phyloP scores from a whole-genome alignment of 2,888 invertebrate genomes.

The Caenorhabditis auriculariae region DNA sequence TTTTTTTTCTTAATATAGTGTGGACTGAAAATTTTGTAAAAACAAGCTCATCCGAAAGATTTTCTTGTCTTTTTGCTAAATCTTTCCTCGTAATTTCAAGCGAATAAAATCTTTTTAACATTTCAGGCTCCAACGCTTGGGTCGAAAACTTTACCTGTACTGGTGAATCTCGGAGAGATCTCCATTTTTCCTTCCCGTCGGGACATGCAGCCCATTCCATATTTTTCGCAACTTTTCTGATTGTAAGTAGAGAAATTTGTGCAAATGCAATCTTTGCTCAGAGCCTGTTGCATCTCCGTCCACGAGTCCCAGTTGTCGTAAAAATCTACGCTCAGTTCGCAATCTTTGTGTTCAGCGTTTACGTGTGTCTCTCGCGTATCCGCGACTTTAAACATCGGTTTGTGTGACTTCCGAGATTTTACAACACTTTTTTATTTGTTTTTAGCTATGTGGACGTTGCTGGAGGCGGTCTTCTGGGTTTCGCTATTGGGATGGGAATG shows the following conservation, averaged over 20 bases:
- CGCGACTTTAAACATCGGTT: slow-evolving; percentile 52
- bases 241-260: slow-evolving; percentile 26
- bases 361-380: slow-evolving; percentile 46
- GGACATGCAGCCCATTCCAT: slow-evolving; percentile 45
- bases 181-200: slow-evolving; percentile 49
- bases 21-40: too few relatives aligned
- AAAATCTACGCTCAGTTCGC: slow-evolving; percentile 37
- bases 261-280: slow-evolving; percentile 8
- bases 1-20: too few relatives aligned
- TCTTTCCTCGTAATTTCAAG: too few relatives aligned
- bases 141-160: slow-evolving; percentile 40
- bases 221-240: slow-evolving; percentile 46
- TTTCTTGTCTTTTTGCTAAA: too few relatives aligned
- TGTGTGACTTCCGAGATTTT: not conserved
- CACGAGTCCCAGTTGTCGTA: slow-evolving; percentile 25
- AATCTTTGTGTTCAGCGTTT: slow-evolving; percentile 43
- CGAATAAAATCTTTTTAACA: too few relatives aligned
- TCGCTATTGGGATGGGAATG: slow-evolving; percentile 32
- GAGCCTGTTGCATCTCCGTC: slow-evolving; percentile 45
- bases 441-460: slow-evolving; percentile 38
- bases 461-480: slow-evolving; percentile 49
- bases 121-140: slow-evolving; percentile 34
- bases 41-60: too few relatives aligned
- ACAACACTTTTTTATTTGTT: not conserved
- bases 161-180: slow-evolving; percentile 36